Base-by-base conservation (phyloP, 2,888 invertebrate genomes). In the Nomada fucata region DNA sequence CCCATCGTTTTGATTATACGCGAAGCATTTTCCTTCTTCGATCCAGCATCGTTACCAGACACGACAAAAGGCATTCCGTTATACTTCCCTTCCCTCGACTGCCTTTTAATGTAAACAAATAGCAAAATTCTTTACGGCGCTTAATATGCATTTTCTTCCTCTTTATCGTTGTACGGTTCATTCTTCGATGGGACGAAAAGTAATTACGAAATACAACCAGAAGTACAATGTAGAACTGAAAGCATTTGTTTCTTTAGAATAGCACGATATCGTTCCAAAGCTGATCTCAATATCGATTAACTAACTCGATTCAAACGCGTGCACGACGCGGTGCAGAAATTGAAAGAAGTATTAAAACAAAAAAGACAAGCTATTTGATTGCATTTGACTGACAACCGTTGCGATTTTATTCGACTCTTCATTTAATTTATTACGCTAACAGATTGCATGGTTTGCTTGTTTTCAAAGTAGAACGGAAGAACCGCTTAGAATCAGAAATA, bases 351-450 rank as follows among this genome's bases (percentile, higher is more conserved):
- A 26, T 53, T 23, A 59, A 20, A 67, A 55, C 36, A 15, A 26
- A 13, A 29, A 61, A n/a, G 42, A n/a, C 63, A 74, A 68, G 79
- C 83, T 87, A 79, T 81, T 87, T 76, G 81, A 81, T 87, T 81
- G 79, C 82, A 86, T 73, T 15, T 74, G 61, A 80, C 84, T 75
- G 63, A 65, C 36, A 36, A 36, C 83, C 71, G 79, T 60, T 80
- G 78, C 65, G 47, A 76, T 76, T 78, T 72, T 71, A 78, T 47
- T 76, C 65, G 79, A 36, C 61, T 77, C 52, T 78, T 68, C 63
- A 47, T 86, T 86, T 78, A 79, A 86, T 84, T 82, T 76, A 80
- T 84, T 73, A 61, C 74, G 64, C 77, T 82, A 76, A 79, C 79
- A 61, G 23, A 11, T 55, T 55, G 55, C 47, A 47, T 47, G n/a